Base-by-base conservation (phyloP, 2,888 invertebrate genomes). In the Dryocosmus kuriphilus region DNA sequence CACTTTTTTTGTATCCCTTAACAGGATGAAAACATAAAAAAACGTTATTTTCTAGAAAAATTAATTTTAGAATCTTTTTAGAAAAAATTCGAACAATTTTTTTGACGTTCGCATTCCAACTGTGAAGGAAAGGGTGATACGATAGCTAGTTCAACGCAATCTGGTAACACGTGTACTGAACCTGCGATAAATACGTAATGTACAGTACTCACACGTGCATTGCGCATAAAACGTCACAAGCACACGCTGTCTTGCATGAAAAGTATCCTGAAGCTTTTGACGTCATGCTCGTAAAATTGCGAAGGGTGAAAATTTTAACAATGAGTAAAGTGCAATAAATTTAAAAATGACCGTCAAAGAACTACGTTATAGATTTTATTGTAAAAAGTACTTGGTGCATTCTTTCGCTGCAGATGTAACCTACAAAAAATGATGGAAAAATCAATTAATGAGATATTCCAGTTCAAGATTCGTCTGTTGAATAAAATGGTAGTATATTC, bases 401-500 rank as follows among this genome's bases (percentile, higher is more conserved):
- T 35, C 35, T 35, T 35, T 9, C 8, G 35, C 1, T n/a, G n/a
- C 19, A 19, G 7, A 46, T 46, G 46, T 6, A 46, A 19, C 19
- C 6, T n/a, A n/a, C n/a, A 38, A 51, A 51, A n/a, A 51, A 2
- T 57, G 9, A 24, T 24, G 24, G 6, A 57, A 57, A 57, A 24
- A 24, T 14, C 4, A 14, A 24, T 57, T 11, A 14, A 8, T 4
- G 24, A 57, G 57, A 57, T 57, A 57, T 57, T 57, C 57, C 57
- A 24, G 57, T 57, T 57, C 24, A 24, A 22, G 22, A 9, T 38
- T 24, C 4, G 9, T 74, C 75, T 77, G 41, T 77, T 75, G 71
- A 79, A 80, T 78, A 79, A 83, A 81, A 85, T 83, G 83, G 60
- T 80, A 83, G 83, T 84, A 83, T 86, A 85, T 86, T 84, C 65